These are phyloP conservation scores for Melieria crassipennis DNA, from an alignment of 2,888 invertebrate species.

Conservation along the genomic window DNA sequence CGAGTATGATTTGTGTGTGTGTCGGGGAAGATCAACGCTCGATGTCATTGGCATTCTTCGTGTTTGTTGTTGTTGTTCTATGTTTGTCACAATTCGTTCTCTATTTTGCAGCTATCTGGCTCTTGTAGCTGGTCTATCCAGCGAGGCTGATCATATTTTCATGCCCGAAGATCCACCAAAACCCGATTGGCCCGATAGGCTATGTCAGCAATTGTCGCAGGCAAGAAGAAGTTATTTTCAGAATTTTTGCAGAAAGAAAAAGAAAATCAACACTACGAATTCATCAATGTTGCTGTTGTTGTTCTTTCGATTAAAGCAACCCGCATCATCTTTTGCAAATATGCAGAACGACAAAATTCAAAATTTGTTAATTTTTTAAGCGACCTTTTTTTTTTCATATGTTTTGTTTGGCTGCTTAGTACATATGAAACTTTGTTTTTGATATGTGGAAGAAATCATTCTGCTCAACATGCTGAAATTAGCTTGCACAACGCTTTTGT, in stretches of 20 bases:
- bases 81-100: background rate
- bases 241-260: slow-evolving; percentile 14
- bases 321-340: background rate
- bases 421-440: too few relatives aligned
- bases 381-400: too few relatives aligned
- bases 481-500: too few relatives aligned
- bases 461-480: too few relatives aligned
- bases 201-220: slow-evolving; percentile 80
- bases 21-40: too few relatives aligned
- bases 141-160: slow-evolving; percentile 89
- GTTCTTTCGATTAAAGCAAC: slow-evolving; percentile 1
- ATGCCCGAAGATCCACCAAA: slow-evolving; percentile 88
- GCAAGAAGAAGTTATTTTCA: slow-evolving; percentile 64
- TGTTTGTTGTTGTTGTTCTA: background rate
- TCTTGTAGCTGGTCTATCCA: slow-evolving; percentile 82
- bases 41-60: too few relatives aligned
- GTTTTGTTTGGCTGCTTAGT: too few relatives aligned
- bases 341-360: background rate
- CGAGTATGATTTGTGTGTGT: too few relatives aligned
- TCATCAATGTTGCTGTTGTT: slow-evolving; percentile 31
- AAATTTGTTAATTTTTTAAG: too few relatives aligned
- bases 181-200: slow-evolving; percentile 77
- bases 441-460: too few relatives aligned
- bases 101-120: slow-evolving; percentile 79
- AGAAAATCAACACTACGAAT: background rate